Conservation (phyloP, 2,797 vertebrate species). For the Girardinus metallicus region DNA sequence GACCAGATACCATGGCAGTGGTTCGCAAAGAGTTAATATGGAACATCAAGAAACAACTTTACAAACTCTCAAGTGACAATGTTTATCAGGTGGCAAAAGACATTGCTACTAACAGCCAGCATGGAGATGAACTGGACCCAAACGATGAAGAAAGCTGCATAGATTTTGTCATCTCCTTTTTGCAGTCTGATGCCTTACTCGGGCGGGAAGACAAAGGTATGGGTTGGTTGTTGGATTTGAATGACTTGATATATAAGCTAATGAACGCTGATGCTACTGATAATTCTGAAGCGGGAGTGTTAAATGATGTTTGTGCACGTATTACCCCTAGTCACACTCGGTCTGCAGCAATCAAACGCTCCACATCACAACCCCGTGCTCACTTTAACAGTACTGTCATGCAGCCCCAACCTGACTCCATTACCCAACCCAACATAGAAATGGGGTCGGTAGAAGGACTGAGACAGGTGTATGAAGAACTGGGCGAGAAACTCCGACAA, state of each 20-base stretch:
- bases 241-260: not conserved
- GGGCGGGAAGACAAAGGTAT: not conserved
- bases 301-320: not conserved
- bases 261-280: not conserved
- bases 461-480: not conserved
- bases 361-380: not conserved
- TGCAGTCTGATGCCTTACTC: slow-evolving; percentile 1
- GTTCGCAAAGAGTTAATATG: not conserved
- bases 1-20: not conserved
- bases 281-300: not conserved
- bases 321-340: not conserved
- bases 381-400: not conserved
- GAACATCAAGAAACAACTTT: slow-evolving; percentile 8
- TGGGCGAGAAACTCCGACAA: not conserved
- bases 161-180: slow-evolving; percentile 4
- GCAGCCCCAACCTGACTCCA: not conserved
- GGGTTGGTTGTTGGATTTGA: not conserved
- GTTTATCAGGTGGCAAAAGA: not conserved
- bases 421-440: not conserved
- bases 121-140: not conserved
- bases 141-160: slow-evolving; percentile 9
- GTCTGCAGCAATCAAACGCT: not conserved
- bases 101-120: not conserved
- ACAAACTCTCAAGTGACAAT: not conserved
- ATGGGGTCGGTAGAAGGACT: not conserved